A percentile compares a stretch with the other conserved stretches of the same genome.
These are phyloP conservation scores for Bubo blakistoni DNA, from an alignment of 2,113 vertebrate genomes.

Conservation along the genomic window DNA sequence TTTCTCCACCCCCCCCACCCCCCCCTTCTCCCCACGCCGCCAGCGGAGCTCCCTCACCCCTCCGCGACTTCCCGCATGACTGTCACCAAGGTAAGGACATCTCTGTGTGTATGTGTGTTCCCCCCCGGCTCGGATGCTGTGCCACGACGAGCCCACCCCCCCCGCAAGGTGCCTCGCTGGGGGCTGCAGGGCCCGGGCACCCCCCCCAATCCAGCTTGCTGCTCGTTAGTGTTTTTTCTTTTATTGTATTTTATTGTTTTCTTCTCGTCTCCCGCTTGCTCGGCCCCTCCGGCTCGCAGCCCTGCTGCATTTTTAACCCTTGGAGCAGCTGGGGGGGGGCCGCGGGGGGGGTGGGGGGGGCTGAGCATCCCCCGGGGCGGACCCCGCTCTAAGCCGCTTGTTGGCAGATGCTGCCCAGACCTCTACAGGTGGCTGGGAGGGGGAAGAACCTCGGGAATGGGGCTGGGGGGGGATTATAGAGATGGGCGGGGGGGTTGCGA, in stretches of 20 bases:
- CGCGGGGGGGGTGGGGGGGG: not conserved
- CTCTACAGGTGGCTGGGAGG: not conserved
- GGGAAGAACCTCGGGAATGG: not conserved
- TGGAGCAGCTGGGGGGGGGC: not conserved
- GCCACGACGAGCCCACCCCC: too few species aligned
- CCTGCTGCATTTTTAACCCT: conserved; percentile 42
- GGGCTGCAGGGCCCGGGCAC: not conserved
- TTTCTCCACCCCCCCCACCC: too few species aligned
- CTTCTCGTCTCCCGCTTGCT: not conserved
- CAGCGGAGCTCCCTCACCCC: not conserved
- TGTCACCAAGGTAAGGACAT: conserved; percentile 87
- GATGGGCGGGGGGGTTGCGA: not conserved
- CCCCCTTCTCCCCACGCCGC: not conserved
- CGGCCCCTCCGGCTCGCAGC: not conserved
- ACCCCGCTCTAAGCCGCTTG: not conserved
- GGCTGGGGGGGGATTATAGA: not conserved
- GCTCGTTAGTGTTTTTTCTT: not conserved
- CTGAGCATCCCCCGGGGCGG: not conserved
- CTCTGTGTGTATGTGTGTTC: too few species aligned
- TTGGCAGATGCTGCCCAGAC: not conserved
- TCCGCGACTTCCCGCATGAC: conserved; percentile 84
- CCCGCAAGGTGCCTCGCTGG: too few species aligned
- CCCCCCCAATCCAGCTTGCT: not conserved
- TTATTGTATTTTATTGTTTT: not conserved
- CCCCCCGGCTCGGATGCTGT: too few species aligned